phyloP scores from a whole-genome alignment of 2,888 invertebrate species.

The Carpatolechia fugitivella region DNA sequence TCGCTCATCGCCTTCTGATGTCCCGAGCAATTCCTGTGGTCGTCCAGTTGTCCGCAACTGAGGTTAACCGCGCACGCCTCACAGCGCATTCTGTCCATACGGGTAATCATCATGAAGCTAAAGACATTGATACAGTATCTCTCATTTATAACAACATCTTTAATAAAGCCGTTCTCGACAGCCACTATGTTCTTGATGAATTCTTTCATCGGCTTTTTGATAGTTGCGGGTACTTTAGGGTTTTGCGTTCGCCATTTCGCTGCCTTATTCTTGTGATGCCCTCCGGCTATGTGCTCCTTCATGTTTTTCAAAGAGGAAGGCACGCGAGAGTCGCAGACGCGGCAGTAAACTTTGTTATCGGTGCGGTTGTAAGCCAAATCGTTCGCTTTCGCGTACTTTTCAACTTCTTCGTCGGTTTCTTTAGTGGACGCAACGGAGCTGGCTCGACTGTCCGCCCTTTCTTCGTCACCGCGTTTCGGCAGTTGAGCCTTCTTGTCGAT shows the following conservation, averaged over 20 bases:
- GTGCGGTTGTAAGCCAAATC: slow-evolving; percentile 17
- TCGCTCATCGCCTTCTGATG: slow-evolving; percentile 24
- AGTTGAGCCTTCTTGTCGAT: not conserved
- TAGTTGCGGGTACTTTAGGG: not conserved
- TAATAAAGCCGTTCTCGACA: slow-evolving; percentile 17
- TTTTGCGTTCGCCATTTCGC: slow-evolving; percentile 1
- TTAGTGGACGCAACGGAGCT: slow-evolving; percentile 11
- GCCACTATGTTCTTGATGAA: slow-evolving; percentile 22
- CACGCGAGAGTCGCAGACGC: slow-evolving; percentile 26
- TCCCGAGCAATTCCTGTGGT: slow-evolving; percentile 18
- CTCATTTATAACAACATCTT: slow-evolving; percentile 37
- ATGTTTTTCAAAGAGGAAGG: slow-evolving; percentile 25
- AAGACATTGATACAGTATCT: slow-evolving; percentile 30
- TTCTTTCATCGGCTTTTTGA: slow-evolving; percentile 14
- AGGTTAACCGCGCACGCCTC: slow-evolving; percentile 26
- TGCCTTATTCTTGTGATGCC: slow-evolving; percentile 25
- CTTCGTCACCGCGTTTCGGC: not conserved
- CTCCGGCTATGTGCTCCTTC: slow-evolving; percentile 27
- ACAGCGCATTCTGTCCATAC: slow-evolving; percentile 23
- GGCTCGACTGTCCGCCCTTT: slow-evolving; percentile 3
- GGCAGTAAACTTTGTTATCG: slow-evolving; percentile 26
- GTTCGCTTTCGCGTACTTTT: slow-evolving; percentile 26
- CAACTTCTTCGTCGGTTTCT: slow-evolving; percentile 21
- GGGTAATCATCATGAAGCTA: slow-evolving; percentile 29
- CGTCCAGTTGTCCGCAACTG: not conserved